Evolutionary conservation across 2,797 vertebrate species (phyloP).

Genomic region (Gobionotothen gibberifrons): DNA sequence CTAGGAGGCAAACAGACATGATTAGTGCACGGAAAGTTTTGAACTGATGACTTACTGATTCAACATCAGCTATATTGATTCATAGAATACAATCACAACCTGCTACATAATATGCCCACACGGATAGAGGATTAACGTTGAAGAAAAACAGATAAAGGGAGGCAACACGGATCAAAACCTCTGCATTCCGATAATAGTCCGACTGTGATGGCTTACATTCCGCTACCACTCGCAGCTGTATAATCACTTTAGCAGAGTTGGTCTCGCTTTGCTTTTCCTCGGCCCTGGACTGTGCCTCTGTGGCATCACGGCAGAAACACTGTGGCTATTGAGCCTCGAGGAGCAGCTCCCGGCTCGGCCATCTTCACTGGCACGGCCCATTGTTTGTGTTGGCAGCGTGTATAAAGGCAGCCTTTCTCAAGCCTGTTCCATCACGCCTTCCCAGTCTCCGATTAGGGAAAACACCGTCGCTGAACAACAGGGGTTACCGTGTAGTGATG

Average conservation of each 20-base stretch:
- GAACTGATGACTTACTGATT: slow-evolving; percentile 8
- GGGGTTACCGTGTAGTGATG: slow-evolving; percentile 15
- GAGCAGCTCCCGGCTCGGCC: slow-evolving; percentile 60
- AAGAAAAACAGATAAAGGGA: slow-evolving; percentile 35
- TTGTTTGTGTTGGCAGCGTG: slow-evolving; percentile 76
- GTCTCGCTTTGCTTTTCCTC: slow-evolving; percentile 28
- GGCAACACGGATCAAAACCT: slow-evolving; percentile 31
- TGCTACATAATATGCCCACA: background rate
- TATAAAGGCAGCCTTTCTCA: slow-evolving; percentile 67
- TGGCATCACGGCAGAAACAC: slow-evolving; percentile 63
- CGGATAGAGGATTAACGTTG: background rate
- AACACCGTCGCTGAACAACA: slow-evolving; percentile 37
- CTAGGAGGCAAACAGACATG: slow-evolving; percentile 16
- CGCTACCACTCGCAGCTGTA: slow-evolving; percentile 42
- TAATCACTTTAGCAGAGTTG: slow-evolving; percentile 47
- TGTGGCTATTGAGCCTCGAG: slow-evolving; percentile 61
- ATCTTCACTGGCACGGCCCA: slow-evolving; percentile 60
- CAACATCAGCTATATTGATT: background rate
- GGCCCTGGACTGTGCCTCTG: slow-evolving; percentile 38
- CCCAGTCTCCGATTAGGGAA: slow-evolving; percentile 51
- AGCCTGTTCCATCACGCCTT: slow-evolving; percentile 48
- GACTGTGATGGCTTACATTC: slow-evolving; percentile 32
- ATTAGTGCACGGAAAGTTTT: slow-evolving; percentile 19
- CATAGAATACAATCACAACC: background rate
- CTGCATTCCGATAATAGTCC: slow-evolving; percentile 42